Conservation (phyloP, 2,113 vertebrate species). For the Dermatemys mawii region DNA sequence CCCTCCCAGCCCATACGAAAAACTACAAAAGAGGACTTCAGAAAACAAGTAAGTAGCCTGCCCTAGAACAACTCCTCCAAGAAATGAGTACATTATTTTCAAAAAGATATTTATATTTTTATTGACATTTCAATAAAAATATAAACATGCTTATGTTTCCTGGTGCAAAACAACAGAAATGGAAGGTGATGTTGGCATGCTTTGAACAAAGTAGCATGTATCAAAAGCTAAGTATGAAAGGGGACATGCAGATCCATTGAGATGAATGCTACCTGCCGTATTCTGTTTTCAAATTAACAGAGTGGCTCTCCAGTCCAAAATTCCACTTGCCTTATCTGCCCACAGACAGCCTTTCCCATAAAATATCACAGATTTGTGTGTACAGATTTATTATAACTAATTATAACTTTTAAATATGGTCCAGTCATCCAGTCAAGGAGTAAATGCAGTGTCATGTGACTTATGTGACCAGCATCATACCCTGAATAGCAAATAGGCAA, state of each 20-base stretch:
- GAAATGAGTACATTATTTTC: background rate
- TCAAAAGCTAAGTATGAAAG: background rate
- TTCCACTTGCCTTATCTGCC: background rate
- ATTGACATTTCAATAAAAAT: background rate
- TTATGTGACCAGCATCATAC: background rate
- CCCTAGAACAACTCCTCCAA: background rate
- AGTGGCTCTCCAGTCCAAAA: background rate
- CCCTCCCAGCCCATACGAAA: constrained; percentile 87
- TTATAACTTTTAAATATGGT: background rate
- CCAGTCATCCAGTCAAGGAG: background rate
- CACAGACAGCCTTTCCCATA: background rate
- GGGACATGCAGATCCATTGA: background rate
- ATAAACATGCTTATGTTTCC: background rate
- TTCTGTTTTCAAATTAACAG: background rate
- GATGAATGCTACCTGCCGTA: fast-evolving
- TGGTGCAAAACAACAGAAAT: background rate
- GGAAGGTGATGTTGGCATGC: background rate
- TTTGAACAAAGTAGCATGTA: background rate
- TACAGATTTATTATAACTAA: background rate
- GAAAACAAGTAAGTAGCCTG: constrained; percentile 84
- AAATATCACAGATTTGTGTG: background rate
- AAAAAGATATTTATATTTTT: background rate
- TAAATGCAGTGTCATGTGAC: background rate
- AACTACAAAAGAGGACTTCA: constrained; percentile 91
- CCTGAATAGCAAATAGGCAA: background rate